Percentiles rank a stretch among this genome's conserved stretches.
These are phyloP conservation scores for Drosophila atripex DNA, from an alignment of 2,888 invertebrate genomes.

Conservation along the genomic window DNA sequence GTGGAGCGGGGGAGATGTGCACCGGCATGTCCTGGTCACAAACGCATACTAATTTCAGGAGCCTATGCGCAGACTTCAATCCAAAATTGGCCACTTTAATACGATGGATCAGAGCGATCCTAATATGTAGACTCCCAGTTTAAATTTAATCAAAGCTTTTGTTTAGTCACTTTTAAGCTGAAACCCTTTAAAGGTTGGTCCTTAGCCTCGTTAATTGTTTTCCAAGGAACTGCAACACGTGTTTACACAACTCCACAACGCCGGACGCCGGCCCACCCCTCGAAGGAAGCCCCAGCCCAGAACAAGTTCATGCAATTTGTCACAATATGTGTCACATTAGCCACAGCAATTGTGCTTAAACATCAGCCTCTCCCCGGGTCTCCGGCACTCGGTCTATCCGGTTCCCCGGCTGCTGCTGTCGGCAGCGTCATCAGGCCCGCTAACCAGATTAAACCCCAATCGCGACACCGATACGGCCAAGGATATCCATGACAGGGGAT, in stretches of 20 bases:
- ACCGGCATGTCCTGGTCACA: not conserved
- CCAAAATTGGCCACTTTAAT: not conserved
- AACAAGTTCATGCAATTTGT: conserved; percentile 82
- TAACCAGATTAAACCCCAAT: conserved; percentile 76
- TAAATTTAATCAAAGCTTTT: not conserved
- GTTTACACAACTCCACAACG: conserved; percentile 51
- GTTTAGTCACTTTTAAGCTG: not conserved
- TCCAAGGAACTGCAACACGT: conserved; percentile 56
- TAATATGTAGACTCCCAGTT: not conserved
- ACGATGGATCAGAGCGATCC: not conserved
- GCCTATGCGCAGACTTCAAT: not conserved
- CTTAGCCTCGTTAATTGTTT: conserved; percentile 39
- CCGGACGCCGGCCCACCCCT: conserved; percentile 18
- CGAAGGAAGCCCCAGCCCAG: conserved; percentile 13
- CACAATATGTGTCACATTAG: conserved; percentile 85
- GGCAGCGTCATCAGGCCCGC: conserved; percentile 64
- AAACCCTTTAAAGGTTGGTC: conserved; percentile 8
- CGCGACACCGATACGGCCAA: conserved; percentile 64
- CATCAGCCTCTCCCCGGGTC: conserved; percentile 43
- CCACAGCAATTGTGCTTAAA: conserved; percentile 82
- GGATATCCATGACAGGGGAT: conserved; percentile 24
- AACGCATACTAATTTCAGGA: not conserved
- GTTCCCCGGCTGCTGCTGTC: conserved; percentile 35
- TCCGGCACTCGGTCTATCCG: not conserved
- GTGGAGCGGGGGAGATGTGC: not conserved